Percentiles rank a stretch among this genome's conserved stretches.
Evolutionary conservation across 2,113 vertebrate species (phyloP).

Genomic region (Centropus unirufus): DNA sequence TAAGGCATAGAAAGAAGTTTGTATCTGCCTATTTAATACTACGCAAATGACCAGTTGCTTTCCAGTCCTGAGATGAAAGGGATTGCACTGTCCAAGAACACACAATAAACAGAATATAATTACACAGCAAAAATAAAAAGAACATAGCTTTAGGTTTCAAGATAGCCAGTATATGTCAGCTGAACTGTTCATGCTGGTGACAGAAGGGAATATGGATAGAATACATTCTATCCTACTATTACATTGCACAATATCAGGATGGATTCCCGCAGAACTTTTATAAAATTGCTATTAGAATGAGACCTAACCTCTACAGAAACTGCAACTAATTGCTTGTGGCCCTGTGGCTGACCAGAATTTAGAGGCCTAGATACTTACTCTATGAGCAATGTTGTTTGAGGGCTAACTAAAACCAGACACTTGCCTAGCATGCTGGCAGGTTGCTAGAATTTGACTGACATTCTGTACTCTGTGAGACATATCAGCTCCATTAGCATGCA

Average conservation of each 20-base stretch:
- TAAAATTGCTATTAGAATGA: background rate
- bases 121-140: background rate
- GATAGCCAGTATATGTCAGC: background rate
- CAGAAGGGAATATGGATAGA: background rate
- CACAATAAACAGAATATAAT: background rate
- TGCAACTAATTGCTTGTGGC: background rate
- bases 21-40: background rate
- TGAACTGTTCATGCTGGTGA: background rate
- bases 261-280: background rate
- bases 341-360: background rate
- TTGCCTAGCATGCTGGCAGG: background rate
- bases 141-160: background rate
- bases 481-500: background rate
- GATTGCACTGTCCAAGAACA: background rate
- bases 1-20: background rate
- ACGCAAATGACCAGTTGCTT: slow-evolving; percentile 1
- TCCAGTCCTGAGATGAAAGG: background rate
- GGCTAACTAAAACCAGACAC: background rate
- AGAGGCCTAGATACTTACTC: background rate
- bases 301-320: background rate
- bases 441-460: background rate
- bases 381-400: background rate
- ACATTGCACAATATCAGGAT: background rate
- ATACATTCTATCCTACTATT: background rate
- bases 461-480: background rate